Base-by-base conservation (phyloP, 2,888 invertebrate genomes). In the Lycaena phlaeas region DNA sequence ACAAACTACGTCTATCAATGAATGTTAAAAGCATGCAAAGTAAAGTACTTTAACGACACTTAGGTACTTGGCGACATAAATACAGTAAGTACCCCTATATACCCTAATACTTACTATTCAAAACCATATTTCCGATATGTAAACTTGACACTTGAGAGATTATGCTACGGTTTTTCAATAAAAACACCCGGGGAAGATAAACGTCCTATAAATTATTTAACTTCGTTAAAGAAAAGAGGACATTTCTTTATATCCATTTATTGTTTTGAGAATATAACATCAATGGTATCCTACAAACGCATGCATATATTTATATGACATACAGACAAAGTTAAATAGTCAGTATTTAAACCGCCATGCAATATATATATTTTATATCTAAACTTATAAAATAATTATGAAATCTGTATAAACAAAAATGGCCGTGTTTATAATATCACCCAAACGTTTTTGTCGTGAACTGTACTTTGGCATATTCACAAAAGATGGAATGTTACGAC, bases 211-310 rank as follows among this genome's bases (percentile, higher is more conserved):
- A n/a, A n/a, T n/a, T n/a, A n/a, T n/a, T n/a, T n/a, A n/a, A n/a
- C n/a, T n/a, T n/a, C n/a, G n/a, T n/a, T 6, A 22, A 22, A 22
- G 2, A 7, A 22, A 18, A 31, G 11, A 34, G 18, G 10, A 11
- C 15, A 34, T 34, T 12, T 18, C 18, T 12, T 34, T 18, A 22
- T 34, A 12, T 31, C 17, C 11, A 5, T 31, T 31, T 31, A 31
- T 22, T 34, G 12, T 34, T 14, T 12, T 34, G 12, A 22, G 34
- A 34, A 11, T 31, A 31, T 31, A 31, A 31, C 31, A 31, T 31
- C 10, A 15, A 17, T 18, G 11, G 17, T 10, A 10, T 17, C 12
- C 34, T 34, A 34, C 34, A 34, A 14, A 12, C 22, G 18, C 18
- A 34, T 34, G 22, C 34, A 31, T 18, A 5, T 9, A 22, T 11